Conservation (phyloP, 2,888 invertebrate species). For the Drosophila putrida region DNA sequence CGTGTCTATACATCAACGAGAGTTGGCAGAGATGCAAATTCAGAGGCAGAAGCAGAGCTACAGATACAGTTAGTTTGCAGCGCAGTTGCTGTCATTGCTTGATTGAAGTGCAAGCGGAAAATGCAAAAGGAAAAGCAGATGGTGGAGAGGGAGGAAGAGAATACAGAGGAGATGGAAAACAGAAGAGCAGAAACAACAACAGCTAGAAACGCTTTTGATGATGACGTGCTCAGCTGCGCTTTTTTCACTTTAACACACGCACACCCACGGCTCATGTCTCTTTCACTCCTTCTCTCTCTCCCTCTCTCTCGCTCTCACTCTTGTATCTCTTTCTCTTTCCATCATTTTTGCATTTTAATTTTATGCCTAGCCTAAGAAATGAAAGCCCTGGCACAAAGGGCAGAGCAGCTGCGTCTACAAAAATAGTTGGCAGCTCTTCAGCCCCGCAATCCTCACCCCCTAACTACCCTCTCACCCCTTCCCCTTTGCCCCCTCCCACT, state of each 20-base stretch:
- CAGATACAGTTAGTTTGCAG: conserved; percentile 26
- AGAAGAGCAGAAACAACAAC: conserved; percentile 7
- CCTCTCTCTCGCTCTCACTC: background rate
- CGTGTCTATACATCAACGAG: conserved; percentile 53
- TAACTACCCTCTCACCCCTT: background rate
- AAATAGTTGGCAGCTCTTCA: conserved; percentile 63
- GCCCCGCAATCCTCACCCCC: background rate
- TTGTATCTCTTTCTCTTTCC: background rate
- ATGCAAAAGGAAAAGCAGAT: conserved; percentile 10
- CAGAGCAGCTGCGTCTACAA: conserved; percentile 68
- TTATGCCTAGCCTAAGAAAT: conserved; percentile 60
- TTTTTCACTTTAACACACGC: conserved; percentile 65
- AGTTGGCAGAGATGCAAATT: conserved; percentile 48
- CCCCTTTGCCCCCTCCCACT: background rate
- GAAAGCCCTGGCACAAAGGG: conserved; percentile 36
- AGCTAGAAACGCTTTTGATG: conserved; percentile 64
- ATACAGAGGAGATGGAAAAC: background rate
- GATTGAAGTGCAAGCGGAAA: conserved; percentile 55
- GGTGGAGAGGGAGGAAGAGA: background rate
- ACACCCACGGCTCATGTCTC: conserved; percentile 1
- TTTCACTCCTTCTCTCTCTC: conserved; percentile 4
- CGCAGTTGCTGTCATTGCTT: conserved; percentile 28
- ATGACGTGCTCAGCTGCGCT: conserved; percentile 73
- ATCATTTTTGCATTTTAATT: conserved; percentile 69
- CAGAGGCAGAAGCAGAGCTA: conserved; percentile 13